Percentiles rank a stretch among this genome's conserved stretches.
Conservation (phyloP, 2,888 invertebrate genomes). For the Dasysyrphus tricinctus region DNA sequence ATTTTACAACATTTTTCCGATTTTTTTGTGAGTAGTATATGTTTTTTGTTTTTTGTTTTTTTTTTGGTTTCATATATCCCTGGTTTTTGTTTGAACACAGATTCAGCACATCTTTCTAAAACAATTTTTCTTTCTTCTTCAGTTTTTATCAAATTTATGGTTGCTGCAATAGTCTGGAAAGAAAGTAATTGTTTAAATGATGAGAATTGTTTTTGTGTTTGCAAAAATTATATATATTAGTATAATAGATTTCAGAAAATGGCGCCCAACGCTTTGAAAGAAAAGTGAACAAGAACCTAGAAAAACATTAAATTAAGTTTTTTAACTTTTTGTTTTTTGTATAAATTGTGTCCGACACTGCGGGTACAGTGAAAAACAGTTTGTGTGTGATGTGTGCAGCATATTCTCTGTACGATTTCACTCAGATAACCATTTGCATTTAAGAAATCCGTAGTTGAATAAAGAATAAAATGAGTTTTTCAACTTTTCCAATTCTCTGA, state of each 20-base stretch:
- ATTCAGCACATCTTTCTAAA: slow-evolving; percentile 73
- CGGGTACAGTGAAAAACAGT: no score
- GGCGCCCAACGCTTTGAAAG: not conserved
- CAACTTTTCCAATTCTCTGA: no score
- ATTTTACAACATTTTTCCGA: slow-evolving; percentile 69
- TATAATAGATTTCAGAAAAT: not conserved
- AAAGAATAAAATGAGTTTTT: no score
- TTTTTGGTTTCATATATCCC: slow-evolving; percentile 71
- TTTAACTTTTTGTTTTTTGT: no score
- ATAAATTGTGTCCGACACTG: no score
- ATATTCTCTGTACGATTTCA: no score
- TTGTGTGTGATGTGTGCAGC: no score
- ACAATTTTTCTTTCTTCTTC: slow-evolving; percentile 42
- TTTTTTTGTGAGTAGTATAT: slow-evolving; percentile 60
- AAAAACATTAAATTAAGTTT: no score
- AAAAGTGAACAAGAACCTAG: no score
- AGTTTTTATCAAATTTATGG: slow-evolving; percentile 39
- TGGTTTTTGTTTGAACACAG: slow-evolving; percentile 73
- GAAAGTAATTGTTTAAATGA: not conserved
- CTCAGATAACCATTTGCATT: no score
- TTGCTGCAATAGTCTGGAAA: slow-evolving; percentile 42
- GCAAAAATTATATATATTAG: not conserved
- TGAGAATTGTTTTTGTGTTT: not conserved
- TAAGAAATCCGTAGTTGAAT: no score
- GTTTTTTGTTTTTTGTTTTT: slow-evolving; percentile 53